Evolutionary conservation across 1,140 invertebrate genomes (phyloP), one percentile per base, ranked within the genome.

Genomic region (Caenorhabditis elegans): DNA sequence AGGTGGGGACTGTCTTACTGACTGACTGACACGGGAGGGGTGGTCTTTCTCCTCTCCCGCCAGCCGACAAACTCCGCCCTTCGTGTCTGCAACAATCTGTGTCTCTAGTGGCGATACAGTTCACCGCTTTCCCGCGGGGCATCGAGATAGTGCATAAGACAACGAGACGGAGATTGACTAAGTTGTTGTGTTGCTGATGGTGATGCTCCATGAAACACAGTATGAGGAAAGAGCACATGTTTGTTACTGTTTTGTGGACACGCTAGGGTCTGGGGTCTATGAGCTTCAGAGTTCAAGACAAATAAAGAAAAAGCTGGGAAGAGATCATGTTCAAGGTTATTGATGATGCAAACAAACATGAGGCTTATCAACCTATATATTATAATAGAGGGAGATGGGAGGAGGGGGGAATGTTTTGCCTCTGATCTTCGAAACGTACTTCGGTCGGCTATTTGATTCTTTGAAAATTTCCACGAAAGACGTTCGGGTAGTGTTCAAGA

Each of bases 381-480:
- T n/a, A n/a, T n/a, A n/a, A n/a, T n/a, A n/a, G n/a, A n/a, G n/a
- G n/a, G 17, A 60, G 5, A 31, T 60, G 6, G 19, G 34, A 8
- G 28, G 8, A 17, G 19, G 53, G 26, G 34, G 51, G 2, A 1
- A 3, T 26, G 39, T 39, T 34, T n/a, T 43, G 60, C 28, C 43
- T 70, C 26, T 70, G 60, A 70, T 70, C 60, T 70, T 70, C n/a
- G n/a, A 70, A 70, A n/a, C n/a, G n/a, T n/a, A n/a, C n/a, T n/a
- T n/a, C n/a, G n/a, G n/a, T n/a, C n/a, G n/a, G n/a, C n/a, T n/a
- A n/a, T n/a, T n/a, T n/a, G n/a, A n/a, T n/a, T n/a, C n/a, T n/a
- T n/a, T n/a, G n/a, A n/a, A n/a, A n/a, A n/a, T n/a, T n/a, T n/a
- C n/a, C n/a, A n/a, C n/a, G n/a, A n/a, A n/a, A n/a, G n/a, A n/a